These are phyloP conservation scores for Philereme transversata DNA, from an alignment of 2,888 invertebrate species.

Conservation along the genomic window DNA sequence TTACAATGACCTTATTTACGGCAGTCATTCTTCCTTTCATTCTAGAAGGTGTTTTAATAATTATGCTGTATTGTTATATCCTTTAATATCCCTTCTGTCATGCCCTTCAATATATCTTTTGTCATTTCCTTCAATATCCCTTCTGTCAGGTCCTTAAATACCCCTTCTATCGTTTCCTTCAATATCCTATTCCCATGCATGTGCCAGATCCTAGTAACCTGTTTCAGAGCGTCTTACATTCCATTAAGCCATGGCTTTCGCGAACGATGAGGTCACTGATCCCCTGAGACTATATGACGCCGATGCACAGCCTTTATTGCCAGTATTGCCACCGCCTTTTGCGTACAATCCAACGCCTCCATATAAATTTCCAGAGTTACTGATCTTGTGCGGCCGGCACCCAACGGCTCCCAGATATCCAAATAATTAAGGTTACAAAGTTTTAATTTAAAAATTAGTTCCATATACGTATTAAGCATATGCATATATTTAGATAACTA, in stretches of 20 bases:
- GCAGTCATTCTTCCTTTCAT: no score
- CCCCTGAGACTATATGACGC: constrained; percentile 62
- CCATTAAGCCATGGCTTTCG: constrained; percentile 49
- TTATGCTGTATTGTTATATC: no score
- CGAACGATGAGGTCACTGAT: constrained; percentile 61
- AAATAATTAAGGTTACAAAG: no score
- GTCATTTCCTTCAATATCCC: neutral
- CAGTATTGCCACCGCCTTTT: constrained; percentile 31
- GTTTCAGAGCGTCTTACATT: constrained; percentile 33
- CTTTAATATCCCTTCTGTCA: neutral
- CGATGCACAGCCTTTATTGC: constrained; percentile 47
- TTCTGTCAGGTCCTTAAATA: neutral
- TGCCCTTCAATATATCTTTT: neutral
- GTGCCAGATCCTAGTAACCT: constrained; percentile 38
- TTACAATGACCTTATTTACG: no score
- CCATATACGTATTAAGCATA: no score
- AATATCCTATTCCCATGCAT: constrained; percentile 15
- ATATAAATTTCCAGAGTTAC: no score
- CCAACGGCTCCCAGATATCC: no score
- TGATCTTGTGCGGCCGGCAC: no score
- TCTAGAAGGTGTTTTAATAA: no score
- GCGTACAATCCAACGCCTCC: constrained; percentile 19
- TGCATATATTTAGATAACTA: no score
- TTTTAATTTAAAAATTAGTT: no score
- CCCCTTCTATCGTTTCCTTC: no score